Evolutionary conservation across 2,113 vertebrate species (phyloP), one percentile per base, ranked within the genome.

Genomic region (Manacus vitellinus): DNA sequence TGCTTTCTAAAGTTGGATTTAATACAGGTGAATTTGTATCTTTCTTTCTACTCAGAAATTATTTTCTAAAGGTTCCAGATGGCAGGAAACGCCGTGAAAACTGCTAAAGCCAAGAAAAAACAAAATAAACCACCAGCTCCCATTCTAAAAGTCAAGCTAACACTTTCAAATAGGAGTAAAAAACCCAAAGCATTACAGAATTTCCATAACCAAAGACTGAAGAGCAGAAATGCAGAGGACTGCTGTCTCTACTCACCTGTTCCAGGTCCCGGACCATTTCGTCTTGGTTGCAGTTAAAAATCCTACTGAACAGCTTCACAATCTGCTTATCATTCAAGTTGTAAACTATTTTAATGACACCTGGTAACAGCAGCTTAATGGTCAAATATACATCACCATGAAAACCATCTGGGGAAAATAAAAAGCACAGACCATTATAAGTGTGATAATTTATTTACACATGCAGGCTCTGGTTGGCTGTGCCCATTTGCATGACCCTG

Each of bases 281-380:
- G 2, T 99, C 99, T 85, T 98, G 98, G 98, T 98, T 99, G 97
- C 99, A 98, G 91, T 98, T 99, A 97, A 99, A 99, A 83, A 99
- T 99, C 63, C 99, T 98, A 91, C 99, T 99, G 93, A 99, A 99
- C 63, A 99, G 99, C 95, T 99, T 99, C 35, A 99, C 99, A 37
- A 99, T 99, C 98, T 99, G 99, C 97, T 99, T 99, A 97, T 99
- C 99, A 1, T 99, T 99, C 86, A 99, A 98, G 98, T 99, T 99
- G 97, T 99, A 99, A 70, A 99, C 99, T 44, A 98, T 99, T 96
- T 99, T 99, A 61, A 99, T 97, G 47, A 99, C 99, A 3, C 99
- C 99, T 0, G 99, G 99, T 92, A 99, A 97, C 30, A 99, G 98
- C 95, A 99, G 96, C 95, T 99, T 99, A 95, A 99, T 98, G 5